These are phyloP conservation scores for Portunus trituberculatus DNA, from an alignment of 1,140 invertebrate genomes.

Conservation along the genomic window DNA sequence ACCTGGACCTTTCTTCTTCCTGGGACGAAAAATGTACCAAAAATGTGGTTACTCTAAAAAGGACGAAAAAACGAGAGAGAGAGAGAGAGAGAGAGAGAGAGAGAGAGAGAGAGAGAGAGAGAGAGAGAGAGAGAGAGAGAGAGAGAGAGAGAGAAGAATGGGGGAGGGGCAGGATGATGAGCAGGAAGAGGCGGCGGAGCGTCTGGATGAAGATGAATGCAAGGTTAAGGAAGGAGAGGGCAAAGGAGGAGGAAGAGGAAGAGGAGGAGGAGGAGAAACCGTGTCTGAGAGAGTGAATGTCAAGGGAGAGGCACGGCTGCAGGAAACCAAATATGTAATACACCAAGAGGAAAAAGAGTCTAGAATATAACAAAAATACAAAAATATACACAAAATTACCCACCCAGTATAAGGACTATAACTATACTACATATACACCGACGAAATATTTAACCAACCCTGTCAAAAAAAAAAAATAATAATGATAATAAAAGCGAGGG, in stretches of 20 bases:
- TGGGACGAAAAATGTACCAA: background rate
- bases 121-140: background rate
- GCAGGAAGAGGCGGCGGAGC: slow-evolving; percentile 15
- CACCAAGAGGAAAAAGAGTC: too few species aligned
- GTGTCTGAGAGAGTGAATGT: too few species aligned
- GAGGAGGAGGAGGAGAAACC: background rate
- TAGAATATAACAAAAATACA: too few species aligned
- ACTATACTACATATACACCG: too few species aligned
- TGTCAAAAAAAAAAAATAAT: too few species aligned
- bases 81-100: background rate
- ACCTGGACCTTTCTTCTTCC: too few species aligned
- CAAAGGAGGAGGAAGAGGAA: background rate
- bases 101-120: slow-evolving; percentile 3
- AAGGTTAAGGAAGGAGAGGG: background rate
- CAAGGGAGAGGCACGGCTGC: background rate
- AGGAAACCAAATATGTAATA: too few species aligned
- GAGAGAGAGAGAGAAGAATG: background rate
- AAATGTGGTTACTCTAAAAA: background rate
- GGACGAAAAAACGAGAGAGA: background rate
- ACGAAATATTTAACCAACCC: too few species aligned
- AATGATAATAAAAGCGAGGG: too few species aligned
- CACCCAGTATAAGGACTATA: too few species aligned
- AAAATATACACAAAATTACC: too few species aligned
- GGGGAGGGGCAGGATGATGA: background rate
- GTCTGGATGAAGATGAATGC: slow-evolving; percentile 4